A percentile compares a stretch with the other conserved stretches of the same genome.
Evolutionary conservation across 2,888 invertebrate species (phyloP).

Genomic region (Volucella inanis): DNA sequence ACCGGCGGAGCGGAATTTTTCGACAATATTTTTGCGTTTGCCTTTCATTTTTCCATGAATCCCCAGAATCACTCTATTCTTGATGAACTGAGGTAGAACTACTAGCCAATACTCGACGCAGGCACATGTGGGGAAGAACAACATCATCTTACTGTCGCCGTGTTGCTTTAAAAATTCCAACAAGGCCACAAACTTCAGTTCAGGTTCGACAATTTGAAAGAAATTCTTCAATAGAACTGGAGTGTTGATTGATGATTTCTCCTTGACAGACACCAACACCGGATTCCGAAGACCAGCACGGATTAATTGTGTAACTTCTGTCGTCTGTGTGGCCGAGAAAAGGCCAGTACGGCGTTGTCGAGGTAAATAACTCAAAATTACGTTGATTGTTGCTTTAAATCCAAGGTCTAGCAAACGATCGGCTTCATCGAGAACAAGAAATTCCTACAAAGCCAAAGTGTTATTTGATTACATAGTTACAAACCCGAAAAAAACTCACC

Average conservation of each 20-base stretch:
- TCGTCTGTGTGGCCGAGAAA: constrained; percentile 99
- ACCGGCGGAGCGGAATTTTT: constrained; percentile 89
- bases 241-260: constrained; percentile 90
- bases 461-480: neutral
- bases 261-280: constrained; percentile 93
- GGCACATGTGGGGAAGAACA: constrained; percentile 97
- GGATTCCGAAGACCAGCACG: constrained; percentile 97
- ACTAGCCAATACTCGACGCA: constrained; percentile 96
- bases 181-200: constrained; percentile 91
- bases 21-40: constrained; percentile 91
- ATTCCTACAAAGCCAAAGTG: constrained; percentile 86
- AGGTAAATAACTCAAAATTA: constrained; percentile 95
- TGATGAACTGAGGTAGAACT: constrained; percentile 85
- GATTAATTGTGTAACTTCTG: constrained; percentile 94
- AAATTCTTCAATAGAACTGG: constrained; percentile 90
- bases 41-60: constrained; percentile 98
- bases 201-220: constrained; percentile 90
- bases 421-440: constrained; percentile 97
- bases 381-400: constrained; percentile 92
- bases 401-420: constrained; percentile 97
- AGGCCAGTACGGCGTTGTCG: constrained; percentile 96
- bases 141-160: constrained; percentile 86
- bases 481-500: constrained; percentile 83
- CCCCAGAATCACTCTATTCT: constrained; percentile 86
- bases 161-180: constrained; percentile 89